phyloP scores from a whole-genome alignment of 2,113 vertebrate genomes.

The Rynchops niger region DNA sequence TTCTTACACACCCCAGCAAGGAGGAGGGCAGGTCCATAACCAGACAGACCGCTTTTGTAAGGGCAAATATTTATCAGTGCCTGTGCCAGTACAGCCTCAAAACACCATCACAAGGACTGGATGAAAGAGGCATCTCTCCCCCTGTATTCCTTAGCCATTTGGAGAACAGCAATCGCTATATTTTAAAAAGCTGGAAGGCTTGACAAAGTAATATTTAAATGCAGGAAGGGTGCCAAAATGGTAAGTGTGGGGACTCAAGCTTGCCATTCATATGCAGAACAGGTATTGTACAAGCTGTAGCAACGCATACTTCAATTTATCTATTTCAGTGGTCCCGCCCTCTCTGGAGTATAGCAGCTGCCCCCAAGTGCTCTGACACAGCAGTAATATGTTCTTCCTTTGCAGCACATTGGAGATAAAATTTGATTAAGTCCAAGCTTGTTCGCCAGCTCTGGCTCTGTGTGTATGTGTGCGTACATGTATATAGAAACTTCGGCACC shows the following conservation, averaged over 20 bases:
- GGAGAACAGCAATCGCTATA: not conserved
- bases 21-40: not conserved
- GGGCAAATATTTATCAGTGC: not conserved
- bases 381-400: not conserved
- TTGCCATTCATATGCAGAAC: slow-evolving; percentile 33
- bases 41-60: not conserved
- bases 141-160: not conserved
- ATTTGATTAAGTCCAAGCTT: not conserved
- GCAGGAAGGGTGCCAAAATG: not conserved
- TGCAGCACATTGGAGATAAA: not conserved
- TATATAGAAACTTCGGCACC: not conserved
- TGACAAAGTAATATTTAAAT: slow-evolving; percentile 3
- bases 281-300: not conserved
- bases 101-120: not conserved
- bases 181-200: not conserved
- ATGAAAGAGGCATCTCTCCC: not conserved
- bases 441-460: not conserved
- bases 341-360: not conserved
- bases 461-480: too few relatives aligned
- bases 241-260: not conserved
- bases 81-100: not conserved
- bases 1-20: not conserved
- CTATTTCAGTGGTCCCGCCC: not conserved
- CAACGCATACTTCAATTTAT: not conserved
- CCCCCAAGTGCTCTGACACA: not conserved